Percentiles rank a stretch among this genome's conserved stretches.
These are phyloP conservation scores for Zaprionus obscuricornis DNA, from an alignment of 2,888 invertebrate species.

Conservation along the genomic window DNA sequence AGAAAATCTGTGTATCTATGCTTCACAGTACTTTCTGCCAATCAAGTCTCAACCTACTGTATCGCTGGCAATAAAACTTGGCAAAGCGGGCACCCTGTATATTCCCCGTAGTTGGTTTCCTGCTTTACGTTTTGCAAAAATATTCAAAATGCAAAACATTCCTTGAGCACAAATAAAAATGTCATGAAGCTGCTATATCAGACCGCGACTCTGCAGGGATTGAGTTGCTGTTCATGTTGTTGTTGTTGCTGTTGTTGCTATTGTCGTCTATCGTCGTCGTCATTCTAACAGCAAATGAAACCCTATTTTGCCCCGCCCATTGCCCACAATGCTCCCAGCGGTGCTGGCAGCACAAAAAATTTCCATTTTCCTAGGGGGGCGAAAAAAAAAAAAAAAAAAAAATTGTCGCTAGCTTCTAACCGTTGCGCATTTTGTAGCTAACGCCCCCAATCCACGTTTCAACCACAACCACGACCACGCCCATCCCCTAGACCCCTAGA, in stretches of 20 bases:
- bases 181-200: conserved; percentile 60
- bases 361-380: conserved; percentile 7
- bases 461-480: neutral
- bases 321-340: conserved; percentile 18
- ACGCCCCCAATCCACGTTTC: conserved; percentile 6
- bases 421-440: conserved; percentile 51
- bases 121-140: conserved; percentile 33
- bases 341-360: conserved; percentile 19
- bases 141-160: conserved; percentile 77
- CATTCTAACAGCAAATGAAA: conserved; percentile 2
- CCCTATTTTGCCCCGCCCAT: neutral
- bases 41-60: no score
- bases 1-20: no score
- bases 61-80: no score
- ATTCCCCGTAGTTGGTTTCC: no score
- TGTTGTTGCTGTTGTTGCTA: no score
- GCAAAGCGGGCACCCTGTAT: no score
- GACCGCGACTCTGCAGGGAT: conserved; percentile 38
- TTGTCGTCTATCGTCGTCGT: conserved; percentile 14
- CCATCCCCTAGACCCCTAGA: conserved; percentile 26
- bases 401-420: conserved; percentile 38
- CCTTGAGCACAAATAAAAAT: conserved; percentile 68
- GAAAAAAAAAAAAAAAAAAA: conserved; percentile 38
- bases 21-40: no score
- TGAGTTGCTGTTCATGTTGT: conserved; percentile 34